Percentiles rank a stretch among this genome's conserved stretches.
phyloP scores from a whole-genome alignment of 2,888 invertebrate genomes.

The Epicampocera succincta region DNA sequence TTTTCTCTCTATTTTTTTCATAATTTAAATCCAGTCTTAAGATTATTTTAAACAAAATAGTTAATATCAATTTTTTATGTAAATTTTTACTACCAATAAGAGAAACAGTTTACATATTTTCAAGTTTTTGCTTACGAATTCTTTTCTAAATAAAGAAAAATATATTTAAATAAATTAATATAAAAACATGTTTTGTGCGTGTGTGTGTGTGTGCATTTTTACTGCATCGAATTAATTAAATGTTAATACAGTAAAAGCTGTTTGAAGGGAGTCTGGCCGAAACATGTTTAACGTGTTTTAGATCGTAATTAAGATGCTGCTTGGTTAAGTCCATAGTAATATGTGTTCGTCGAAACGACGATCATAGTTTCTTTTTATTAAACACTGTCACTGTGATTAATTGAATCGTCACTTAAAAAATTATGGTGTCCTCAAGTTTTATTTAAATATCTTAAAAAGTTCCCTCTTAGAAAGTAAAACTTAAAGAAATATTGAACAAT shows the following conservation, averaged over 20 bases:
- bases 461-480: too few relatives aligned
- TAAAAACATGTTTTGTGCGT: background rate
- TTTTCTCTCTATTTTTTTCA: conserved; percentile 1
- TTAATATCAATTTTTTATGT: conserved; percentile 40
- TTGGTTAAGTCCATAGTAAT: too few relatives aligned
- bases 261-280: background rate
- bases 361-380: background rate
- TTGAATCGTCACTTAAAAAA: too few relatives aligned
- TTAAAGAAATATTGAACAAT: too few relatives aligned
- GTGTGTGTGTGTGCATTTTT: conserved; percentile 10
- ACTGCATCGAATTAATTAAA: conserved; percentile 28
- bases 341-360: background rate
- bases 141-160: background rate
- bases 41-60: conserved; percentile 45
- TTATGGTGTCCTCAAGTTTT: too few relatives aligned
- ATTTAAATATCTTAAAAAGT: too few relatives aligned
- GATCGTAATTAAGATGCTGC: too few relatives aligned
- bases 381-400: too few relatives aligned
- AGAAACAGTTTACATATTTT: conserved; percentile 23
- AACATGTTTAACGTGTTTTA: too few relatives aligned
- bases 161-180: conserved; percentile 44
- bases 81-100: conserved; percentile 56
- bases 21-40: conserved; percentile 54
- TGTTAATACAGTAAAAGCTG: conserved; percentile 37
- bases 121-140: conserved; percentile 35